Percentiles rank a stretch among this genome's conserved stretches.
phyloP scores from a whole-genome alignment of 2,797 vertebrate genomes.

The Arctocebus calabarensis region DNA sequence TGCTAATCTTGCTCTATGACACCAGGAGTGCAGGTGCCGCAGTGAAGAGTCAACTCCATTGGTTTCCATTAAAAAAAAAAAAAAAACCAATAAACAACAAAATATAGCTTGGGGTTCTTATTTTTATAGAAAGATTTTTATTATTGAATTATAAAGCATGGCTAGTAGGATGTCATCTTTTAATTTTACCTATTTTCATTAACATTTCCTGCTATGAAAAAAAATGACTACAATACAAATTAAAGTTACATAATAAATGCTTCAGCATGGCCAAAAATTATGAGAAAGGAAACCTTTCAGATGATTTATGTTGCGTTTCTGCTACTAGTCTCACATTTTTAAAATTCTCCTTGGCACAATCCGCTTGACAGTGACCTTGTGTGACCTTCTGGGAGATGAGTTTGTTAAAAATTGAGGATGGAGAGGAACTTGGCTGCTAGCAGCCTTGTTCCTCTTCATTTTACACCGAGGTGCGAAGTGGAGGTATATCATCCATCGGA shows the following conservation, averaged over 20 bases:
- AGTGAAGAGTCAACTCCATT: neutral
- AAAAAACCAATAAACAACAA: neutral
- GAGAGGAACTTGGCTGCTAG: neutral
- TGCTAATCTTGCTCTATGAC: neutral
- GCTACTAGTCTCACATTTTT: neutral
- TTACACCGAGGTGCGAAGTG: slow-evolving; percentile 58
- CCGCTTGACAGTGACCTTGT: neutral
- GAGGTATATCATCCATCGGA: slow-evolving; percentile 83
- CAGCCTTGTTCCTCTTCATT: neutral
- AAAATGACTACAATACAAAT: neutral
- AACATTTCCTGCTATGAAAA: neutral
- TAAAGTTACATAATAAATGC: neutral
- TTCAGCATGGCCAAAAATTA: neutral
- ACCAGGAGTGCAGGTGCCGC: neutral
- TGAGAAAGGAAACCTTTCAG: neutral
- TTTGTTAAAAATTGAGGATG: neutral
- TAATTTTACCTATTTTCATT: slow-evolving; percentile 22
- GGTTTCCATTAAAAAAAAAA: neutral
- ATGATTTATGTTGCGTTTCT: neutral
- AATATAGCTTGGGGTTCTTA: neutral
- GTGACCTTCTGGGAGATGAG: neutral
- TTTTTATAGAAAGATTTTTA: slow-evolving; percentile 18
- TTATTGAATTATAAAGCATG: neutral
- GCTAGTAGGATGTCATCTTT: neutral
- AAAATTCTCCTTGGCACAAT: neutral